Evolutionary conservation across 2,113 vertebrate species (phyloP), one percentile per base, ranked within the genome.

Genomic region (Salvelinus fontinalis): DNA sequence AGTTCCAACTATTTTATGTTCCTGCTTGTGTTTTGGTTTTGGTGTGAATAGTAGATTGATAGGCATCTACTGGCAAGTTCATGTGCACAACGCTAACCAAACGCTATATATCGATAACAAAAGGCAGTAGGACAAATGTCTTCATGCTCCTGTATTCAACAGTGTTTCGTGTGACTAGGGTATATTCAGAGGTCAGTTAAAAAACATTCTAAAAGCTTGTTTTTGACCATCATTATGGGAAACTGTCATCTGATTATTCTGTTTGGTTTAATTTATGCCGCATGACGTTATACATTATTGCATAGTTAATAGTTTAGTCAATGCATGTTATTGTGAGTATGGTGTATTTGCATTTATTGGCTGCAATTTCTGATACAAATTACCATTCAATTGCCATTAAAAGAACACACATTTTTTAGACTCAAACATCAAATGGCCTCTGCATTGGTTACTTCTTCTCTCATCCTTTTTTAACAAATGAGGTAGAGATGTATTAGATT

Each of bases 1-100:
- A 93, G 92, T 91, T 67, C 22, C 31, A 24, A 67, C 8, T 39
- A 27, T 71, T 73, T 73, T 27, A 22, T 12, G 27, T 64, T 39
- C 57, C 71, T 59, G 76, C 77, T 49, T 77, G 16, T 44, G 5
- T 44, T 67, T 11, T 4, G 9, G 31, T 67, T 70, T 9, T 13
- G 26, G 18, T 60, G 18, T 75, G 13, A 60, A 39, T 39, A 60
- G 51, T 8, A 59, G 54, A 31, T 24, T 20, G 20, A 64, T 34
- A 26, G 20, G 44, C 18, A 39, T 68, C 67, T 75, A 39, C 48
- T 75, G 66, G 48, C 74, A 68, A 2, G 49, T 69, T 75, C 74
- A 59, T 31, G 48, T 75, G 34, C 60, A 74, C 31, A 67, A 54
- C n/a, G 9, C 48, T 68, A 29, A 51, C 34, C 8, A 49, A 62